Evolutionary conservation across 2,113 vertebrate genomes (phyloP).

Genomic region (Archocentrus centrarchus): DNA sequence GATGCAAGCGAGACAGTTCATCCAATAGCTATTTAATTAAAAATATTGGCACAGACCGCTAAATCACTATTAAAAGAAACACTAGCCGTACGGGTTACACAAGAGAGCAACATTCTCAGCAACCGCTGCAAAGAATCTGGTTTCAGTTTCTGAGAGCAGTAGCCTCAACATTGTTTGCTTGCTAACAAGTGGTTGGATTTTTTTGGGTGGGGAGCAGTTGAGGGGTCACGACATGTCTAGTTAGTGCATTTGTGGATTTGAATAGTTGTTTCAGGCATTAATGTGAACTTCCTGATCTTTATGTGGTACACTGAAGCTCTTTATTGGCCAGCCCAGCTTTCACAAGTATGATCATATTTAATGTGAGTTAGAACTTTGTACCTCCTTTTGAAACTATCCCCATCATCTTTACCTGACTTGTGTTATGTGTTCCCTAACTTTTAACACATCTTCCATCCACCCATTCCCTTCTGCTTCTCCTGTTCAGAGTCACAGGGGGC

Average conservation of each 20-base stretch:
- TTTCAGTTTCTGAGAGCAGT: not conserved
- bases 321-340: rapidly evolving
- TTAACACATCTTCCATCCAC: not conserved
- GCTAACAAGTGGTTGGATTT: not conserved
- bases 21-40: not conserved
- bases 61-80: not conserved
- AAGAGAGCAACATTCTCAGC: not conserved
- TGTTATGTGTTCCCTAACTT: not conserved
- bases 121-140: not conserved
- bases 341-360: not conserved
- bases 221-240: not conserved
- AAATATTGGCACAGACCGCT: not conserved
- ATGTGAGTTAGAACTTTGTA: not conserved
- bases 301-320: not conserved
- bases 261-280: not conserved
- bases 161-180: not conserved
- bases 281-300: not conserved
- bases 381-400: not conserved
- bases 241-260: not conserved
- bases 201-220: not conserved
- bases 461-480: no score
- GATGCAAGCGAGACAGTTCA: not conserved
- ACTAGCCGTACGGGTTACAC: not conserved
- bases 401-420: not conserved
- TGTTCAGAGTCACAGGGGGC: no score